Base-by-base conservation (phyloP, 2,113 vertebrate genomes). In the Arothron firmamentum region DNA sequence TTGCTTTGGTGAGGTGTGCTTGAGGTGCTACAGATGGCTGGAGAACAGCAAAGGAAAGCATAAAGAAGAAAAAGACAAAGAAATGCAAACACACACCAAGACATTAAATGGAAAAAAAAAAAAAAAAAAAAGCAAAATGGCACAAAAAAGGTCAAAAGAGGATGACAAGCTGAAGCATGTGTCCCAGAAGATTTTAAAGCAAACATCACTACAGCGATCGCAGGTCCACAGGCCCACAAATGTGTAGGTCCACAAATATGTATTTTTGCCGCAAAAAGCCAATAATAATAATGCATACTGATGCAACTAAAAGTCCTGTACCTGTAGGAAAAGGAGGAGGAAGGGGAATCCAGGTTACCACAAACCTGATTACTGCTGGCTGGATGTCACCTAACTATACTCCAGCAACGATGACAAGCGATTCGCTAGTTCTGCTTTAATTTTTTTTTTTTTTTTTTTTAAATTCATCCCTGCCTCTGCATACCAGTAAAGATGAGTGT, bases 401-500 rank as follows among this genome's bases (percentile, higher is more conserved):
- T 59, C 15, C 25, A 57, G 45, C 21, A 57, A 52, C 41, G 23
- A 23, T 19, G 21, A 6, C 49, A 38, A 25, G 43, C 21, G 23
- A 20, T 62, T 49, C 62, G n/a, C 16, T 59, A 19, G 15, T 21
- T 42, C 25, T 12, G 34, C 15, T n/a, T 17, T 56, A 55, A 58
- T 10, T 59, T n/a, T 62, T 21, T 54, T 38, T 57, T 28, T n/a
- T 58, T 52, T 53, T 61, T 52, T 47, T 68, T 47, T 42, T 38
- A 11, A 34, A 25, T 62, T 66, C 77, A 80, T 74, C 75, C 75
- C 81, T 82, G 79, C 65, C 89, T 91, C 90, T 93, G 93, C 92
- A 81, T 99, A 99, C 97, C 96, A 91, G 95, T 94, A 86, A 97
- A 99, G 94, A 99, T 94, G 94, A 99, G 96, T 87, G 97, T 98